Base-by-base conservation (phyloP, 2,113 vertebrate genomes). In the Choloepus hoffmanni region DNA sequence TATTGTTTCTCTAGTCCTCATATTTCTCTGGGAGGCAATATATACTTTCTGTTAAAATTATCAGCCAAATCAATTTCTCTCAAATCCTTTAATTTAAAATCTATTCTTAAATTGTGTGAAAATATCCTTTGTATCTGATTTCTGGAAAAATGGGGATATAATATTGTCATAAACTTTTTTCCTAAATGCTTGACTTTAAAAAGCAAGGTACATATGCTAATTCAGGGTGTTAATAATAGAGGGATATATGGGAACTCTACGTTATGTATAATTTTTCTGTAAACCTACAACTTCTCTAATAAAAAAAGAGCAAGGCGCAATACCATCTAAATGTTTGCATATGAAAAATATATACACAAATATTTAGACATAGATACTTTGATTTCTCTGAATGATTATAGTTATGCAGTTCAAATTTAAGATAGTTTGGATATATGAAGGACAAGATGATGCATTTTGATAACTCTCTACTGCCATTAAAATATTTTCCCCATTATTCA, bases 1-100 rank as follows among this genome's bases (percentile, higher is more conserved):
- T 63, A 65, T 97, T 95, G 94, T 77, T 97, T 97, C 76, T 60
- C 73, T 90, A 23, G 0, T 40, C 89, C 0, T 1, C 88, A 43
- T 16, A 36, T 96, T 89, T n/a, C 55, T 84, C 84, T 62, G 7
- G 40, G 96, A 97, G 91, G 14, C 3, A 55, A 5, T 87, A 58
- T 45, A 92, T 43, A 73, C 8, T 93, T 23, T 55, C 33, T 94
- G 14, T 43, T 62, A 72, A 28, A 62, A 83, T 62, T 16, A n/a
- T 15, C 33, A 68, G 2, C 48, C 36, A 81, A 33, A n/a, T 90
- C 23, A 67, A 2, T 94, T 84, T 88, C 12, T 70, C 53, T n/a
- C 58, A 82, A 77, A 55, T 63, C 15, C 82, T 60, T 74, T 48
- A 67, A 55, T 10, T 84, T 91, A 86, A 82, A 78, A 58, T 81